A percentile compares a stretch with the other conserved stretches of the same genome.
Conservation (phyloP, 2,888 invertebrate genomes). For the Xiphydria camelus region DNA sequence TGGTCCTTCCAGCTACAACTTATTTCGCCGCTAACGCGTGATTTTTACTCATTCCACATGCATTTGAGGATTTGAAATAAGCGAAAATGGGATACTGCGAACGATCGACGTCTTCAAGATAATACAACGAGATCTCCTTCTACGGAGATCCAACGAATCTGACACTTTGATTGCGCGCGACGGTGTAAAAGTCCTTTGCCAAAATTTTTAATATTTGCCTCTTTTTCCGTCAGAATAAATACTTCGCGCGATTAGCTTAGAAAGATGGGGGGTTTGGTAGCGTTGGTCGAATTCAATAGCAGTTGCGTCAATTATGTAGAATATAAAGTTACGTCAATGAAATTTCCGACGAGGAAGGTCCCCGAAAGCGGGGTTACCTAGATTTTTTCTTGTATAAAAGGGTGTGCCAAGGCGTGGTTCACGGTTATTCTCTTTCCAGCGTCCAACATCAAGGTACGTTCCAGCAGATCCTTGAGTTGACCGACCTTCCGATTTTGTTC, state of each 20-base stretch:
- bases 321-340: constrained; percentile 35
- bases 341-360: constrained; percentile 36
- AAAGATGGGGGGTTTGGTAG: neutral
- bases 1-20: too few relatives aligned
- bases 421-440: constrained; percentile 91
- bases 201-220: too few relatives aligned
- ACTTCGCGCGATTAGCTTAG: constrained; percentile 10
- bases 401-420: constrained; percentile 90
- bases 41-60: too few relatives aligned
- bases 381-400: constrained; percentile 95
- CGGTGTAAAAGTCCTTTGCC: too few relatives aligned
- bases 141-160: too few relatives aligned
- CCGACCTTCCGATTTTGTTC: constrained; percentile 89
- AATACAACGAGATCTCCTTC: too few relatives aligned
- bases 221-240: constrained; percentile 35
- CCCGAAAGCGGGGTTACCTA: constrained; percentile 54
- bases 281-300: neutral
- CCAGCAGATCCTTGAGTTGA: constrained; percentile 90
- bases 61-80: too few relatives aligned
- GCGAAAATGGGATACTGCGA: too few relatives aligned
- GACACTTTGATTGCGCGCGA: too few relatives aligned
- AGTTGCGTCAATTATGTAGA: constrained; percentile 2
- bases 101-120: too few relatives aligned
- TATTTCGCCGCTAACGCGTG: too few relatives aligned
- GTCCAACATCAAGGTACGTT: constrained; percentile 89